These are phyloP conservation scores for Naso thynnoides DNA, from an alignment of 2,797 vertebrate genomes.

Conservation along the genomic window DNA sequence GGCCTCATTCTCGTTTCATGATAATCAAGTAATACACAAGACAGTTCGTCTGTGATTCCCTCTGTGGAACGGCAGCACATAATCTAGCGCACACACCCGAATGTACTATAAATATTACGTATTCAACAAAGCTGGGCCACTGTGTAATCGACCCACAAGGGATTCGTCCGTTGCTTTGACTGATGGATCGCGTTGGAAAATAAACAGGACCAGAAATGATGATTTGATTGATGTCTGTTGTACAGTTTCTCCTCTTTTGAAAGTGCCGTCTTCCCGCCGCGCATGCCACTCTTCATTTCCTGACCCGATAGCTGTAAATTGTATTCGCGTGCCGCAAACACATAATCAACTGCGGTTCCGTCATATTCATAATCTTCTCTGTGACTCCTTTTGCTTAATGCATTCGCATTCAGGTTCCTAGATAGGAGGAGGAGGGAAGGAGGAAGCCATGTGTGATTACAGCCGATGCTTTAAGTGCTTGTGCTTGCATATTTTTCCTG, in stretches of 20 bases:
- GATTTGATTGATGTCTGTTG: constrained; percentile 40
- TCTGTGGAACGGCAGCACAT: constrained; percentile 55
- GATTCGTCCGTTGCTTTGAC: constrained; percentile 73
- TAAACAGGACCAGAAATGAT: constrained; percentile 76
- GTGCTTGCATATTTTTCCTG: constrained; percentile 41
- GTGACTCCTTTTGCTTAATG: constrained; percentile 70
- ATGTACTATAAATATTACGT: constrained; percentile 74
- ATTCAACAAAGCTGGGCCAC: constrained; percentile 69
- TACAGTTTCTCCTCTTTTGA: constrained; percentile 53
- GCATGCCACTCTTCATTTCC: constrained; percentile 72
- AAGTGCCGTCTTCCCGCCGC: constrained; percentile 51
- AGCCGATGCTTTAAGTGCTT: constrained; percentile 45
- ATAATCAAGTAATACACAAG: constrained; percentile 78
- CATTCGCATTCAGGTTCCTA: constrained; percentile 65
- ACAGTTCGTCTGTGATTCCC: constrained; percentile 58
- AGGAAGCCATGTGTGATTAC: constrained; percentile 58
- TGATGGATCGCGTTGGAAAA: constrained; percentile 73
- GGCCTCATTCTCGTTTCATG: constrained; percentile 69
- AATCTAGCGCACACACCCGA: constrained; percentile 69
- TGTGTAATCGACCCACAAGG: constrained; percentile 74
- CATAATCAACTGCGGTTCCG: constrained; percentile 79
- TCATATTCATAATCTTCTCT: constrained; percentile 79
- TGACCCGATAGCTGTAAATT: constrained; percentile 79
- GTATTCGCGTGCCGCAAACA: constrained; percentile 70
- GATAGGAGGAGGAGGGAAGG: constrained; percentile 28